Evolutionary conservation across 1,140 invertebrate species (phyloP), one percentile per base, ranked within the genome.

Genomic region (Eueides isabella): DNA sequence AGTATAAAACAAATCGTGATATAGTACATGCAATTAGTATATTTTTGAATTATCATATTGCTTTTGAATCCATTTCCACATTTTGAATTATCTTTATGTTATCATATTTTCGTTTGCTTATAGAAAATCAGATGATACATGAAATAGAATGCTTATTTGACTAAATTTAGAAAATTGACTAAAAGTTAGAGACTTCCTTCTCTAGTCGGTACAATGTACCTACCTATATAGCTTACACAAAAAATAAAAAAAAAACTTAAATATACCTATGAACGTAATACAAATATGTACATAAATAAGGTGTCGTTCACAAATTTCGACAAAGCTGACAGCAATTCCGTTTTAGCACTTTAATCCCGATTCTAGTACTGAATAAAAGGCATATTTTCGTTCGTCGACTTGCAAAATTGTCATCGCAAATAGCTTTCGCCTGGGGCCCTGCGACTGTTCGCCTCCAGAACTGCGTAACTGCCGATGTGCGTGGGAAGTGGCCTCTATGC

Each of bases 371-470:
- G 88, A 87, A 92, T 92, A 92, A 92, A 92, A 92, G 90, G 87
- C 91, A 92, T 92, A 92, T 92, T 92, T 69, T 90, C 90, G 88
- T 89, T 87, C 87, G 79, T 82, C 85, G 85, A 85, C 86, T 90
- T 85, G 83, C 91, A 83, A 92, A 92, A 92, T 92, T 92, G 91
- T 92, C 91, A 92, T 91, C 91, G 87, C 89, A 92, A 92, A 92
- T 92, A 92, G 91, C 90, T 92, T 91, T 91, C 72, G 89, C 91
- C 90, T 66, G 64, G 74, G 85, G 91, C 90, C 65, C 61, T 79
- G 29, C 69, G 77, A 67, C 61, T 48, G 38, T 73, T 67, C 72
- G 76, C 75, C 71, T 79, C 67, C 68, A 81, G 82, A 90, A 90
- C 81, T 71, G 63, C 76, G 61, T 68, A 89, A 85, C 77, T 78